Conservation (phyloP, 64 coral and sea anemone genomes). For the Montipora foliosa region DNA sequence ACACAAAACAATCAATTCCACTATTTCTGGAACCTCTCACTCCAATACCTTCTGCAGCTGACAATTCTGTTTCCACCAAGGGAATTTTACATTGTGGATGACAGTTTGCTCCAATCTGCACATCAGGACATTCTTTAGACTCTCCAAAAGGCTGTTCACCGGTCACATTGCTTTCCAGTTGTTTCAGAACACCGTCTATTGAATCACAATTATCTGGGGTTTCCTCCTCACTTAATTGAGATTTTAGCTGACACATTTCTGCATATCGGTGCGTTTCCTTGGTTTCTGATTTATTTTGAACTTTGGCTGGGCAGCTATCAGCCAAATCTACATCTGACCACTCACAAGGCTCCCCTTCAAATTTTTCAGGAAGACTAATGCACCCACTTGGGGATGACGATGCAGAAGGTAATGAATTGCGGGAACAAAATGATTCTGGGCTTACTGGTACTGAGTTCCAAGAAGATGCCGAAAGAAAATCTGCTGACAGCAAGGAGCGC, state of each 20-base stretch:
- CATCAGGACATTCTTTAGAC: neutral
- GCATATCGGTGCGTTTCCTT: neutral
- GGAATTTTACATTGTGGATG: neutral
- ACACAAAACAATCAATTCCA: neutral
- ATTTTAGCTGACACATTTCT: neutral
- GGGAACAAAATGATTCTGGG: neutral
- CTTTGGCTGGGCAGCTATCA: neutral
- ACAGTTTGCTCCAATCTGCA: neutral
- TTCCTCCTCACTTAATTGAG: neutral
- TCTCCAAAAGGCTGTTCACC: neutral
- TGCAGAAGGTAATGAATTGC: neutral
- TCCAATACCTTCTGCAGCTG: neutral
- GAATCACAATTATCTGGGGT: neutral
- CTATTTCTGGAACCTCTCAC: neutral
- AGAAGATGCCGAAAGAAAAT: neutral
- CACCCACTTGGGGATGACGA: neutral
- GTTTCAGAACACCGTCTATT: neutral
- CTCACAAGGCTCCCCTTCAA: neutral
- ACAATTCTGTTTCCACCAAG: neutral
- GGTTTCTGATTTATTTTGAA: neutral
- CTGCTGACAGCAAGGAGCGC: neutral
- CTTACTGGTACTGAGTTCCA: neutral
- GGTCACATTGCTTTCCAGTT: too few relatives aligned
- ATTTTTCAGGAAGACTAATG: neutral
- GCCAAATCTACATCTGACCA: neutral